phyloP scores from a whole-genome alignment of 1,140 invertebrate genomes.

The Zaprionus africanus region DNA sequence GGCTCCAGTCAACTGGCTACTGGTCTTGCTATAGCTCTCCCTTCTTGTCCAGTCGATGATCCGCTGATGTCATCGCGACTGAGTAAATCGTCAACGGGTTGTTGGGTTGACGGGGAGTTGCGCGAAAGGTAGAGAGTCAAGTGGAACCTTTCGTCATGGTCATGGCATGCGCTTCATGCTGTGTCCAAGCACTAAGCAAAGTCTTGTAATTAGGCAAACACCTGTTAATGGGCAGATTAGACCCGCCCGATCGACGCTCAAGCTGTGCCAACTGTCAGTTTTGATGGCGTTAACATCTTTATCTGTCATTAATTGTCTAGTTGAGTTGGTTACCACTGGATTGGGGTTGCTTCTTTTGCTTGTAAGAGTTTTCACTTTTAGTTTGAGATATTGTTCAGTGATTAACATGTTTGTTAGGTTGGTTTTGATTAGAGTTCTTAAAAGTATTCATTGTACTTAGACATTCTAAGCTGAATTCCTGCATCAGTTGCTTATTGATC shows the following conservation, averaged over 20 bases:
- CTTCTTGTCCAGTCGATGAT: conserved; percentile 11
- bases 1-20: conserved; percentile 24
- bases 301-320: not conserved
- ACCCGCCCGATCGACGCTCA: not conserved
- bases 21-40: conserved; percentile 33
- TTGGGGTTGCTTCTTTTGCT: not conserved
- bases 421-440: not conserved
- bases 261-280: conserved; percentile 1
- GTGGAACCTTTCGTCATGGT: conserved; percentile 27
- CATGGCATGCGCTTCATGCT: conserved; percentile 13
- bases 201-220: conserved; percentile 24
- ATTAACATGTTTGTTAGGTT: not conserved
- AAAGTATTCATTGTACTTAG: not conserved
- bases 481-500: too few species aligned
- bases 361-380: not conserved
- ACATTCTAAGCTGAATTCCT: too few species aligned
- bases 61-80: conserved; percentile 42
- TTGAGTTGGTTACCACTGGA: not conserved
- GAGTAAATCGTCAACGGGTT: not conserved
- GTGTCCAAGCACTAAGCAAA: not conserved
- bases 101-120: not conserved
- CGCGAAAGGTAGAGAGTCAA: not conserved
- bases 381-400: not conserved
- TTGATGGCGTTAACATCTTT: conserved; percentile 1
- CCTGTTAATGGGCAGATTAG: conserved; percentile 8